Evolutionary conservation across 1,140 invertebrate genomes (phyloP).

Genomic region (Forficula auricularia): DNA sequence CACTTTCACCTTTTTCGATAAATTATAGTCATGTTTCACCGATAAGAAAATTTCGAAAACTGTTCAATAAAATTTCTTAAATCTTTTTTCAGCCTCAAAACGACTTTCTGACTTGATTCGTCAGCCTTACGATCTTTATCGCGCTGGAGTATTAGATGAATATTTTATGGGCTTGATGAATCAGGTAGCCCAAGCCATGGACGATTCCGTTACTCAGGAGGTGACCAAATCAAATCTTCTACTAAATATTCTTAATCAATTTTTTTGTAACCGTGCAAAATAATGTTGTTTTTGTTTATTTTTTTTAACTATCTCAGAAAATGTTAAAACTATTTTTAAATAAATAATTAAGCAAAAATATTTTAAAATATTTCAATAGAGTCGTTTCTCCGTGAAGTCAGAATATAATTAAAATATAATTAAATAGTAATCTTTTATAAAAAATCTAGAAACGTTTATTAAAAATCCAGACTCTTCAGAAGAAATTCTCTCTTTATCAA

Average conservation of each 20-base stretch:
- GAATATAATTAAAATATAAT: no score
- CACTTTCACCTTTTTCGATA: no score
- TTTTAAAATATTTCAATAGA: no score
- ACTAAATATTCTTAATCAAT: background rate
- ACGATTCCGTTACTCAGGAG: constrained; percentile 82
- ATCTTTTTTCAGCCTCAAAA: constrained; percentile 56
- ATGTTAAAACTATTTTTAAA: no score
- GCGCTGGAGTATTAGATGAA: constrained; percentile 76
- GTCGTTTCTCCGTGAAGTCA: no score
- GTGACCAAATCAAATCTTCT: constrained; percentile 23
- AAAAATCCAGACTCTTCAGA: no score
- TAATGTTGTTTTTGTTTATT: constrained; percentile 1
- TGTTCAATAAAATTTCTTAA: no score
- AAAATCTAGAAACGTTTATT: no score
- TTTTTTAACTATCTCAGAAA: background rate
- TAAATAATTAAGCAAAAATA: constrained; percentile 2
- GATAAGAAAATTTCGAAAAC: no score
- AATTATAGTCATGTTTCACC: no score
- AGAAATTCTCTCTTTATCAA: no score
- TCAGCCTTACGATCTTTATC: constrained; percentile 75
- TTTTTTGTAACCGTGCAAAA: background rate
- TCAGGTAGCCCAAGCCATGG: constrained; percentile 87
- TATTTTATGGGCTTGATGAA: constrained; percentile 87
- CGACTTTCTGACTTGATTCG: constrained; percentile 73
- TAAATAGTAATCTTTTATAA: no score